A percentile compares a stretch with the other conserved stretches of the same genome.
phyloP scores from a whole-genome alignment of 1,140 invertebrate species.

The Watersipora subatra region DNA sequence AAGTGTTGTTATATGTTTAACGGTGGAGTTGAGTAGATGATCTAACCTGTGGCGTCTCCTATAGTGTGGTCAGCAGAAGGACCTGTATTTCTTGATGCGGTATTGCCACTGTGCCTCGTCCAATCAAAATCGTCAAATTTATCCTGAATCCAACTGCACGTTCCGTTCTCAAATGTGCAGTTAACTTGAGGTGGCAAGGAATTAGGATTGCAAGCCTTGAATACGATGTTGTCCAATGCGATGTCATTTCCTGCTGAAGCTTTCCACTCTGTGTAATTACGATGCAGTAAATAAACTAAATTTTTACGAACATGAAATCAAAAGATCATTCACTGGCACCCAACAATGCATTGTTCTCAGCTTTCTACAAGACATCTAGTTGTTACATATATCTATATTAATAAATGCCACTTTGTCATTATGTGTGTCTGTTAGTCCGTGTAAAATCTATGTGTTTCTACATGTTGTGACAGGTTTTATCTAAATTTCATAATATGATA shows the following conservation, averaged over 20 bases:
- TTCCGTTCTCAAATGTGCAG: slow-evolving; percentile 13
- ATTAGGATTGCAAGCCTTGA: slow-evolving; percentile 19
- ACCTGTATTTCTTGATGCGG: slow-evolving; percentile 15
- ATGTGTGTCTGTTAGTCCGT: too few species aligned
- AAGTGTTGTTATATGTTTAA: neutral
- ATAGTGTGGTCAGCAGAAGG: slow-evolving; percentile 23
- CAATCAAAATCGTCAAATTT: slow-evolving; percentile 11
- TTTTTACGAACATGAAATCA: too few species aligned
- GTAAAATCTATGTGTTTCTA: too few species aligned
- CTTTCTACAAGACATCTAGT: too few species aligned
- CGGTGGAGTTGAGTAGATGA: neutral
- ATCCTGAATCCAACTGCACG: slow-evolving; percentile 12
- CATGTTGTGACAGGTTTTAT: too few species aligned
- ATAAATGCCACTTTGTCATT: too few species aligned
- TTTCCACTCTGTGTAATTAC: slow-evolving; percentile 9
- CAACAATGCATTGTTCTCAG: too few species aligned
- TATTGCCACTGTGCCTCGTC: slow-evolving; percentile 6
- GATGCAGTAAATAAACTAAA: too few species aligned
- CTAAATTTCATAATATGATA: too few species aligned
- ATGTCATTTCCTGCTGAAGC: slow-evolving; percentile 14
- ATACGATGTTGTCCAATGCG: slow-evolving; percentile 28
- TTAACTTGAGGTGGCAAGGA: neutral
- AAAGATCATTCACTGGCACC: too few species aligned
- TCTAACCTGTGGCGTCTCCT: slow-evolving; percentile 14
- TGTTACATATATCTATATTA: too few species aligned